phyloP scores from a whole-genome alignment of 2,888 invertebrate genomes.

The Plagodis dolabraria region DNA sequence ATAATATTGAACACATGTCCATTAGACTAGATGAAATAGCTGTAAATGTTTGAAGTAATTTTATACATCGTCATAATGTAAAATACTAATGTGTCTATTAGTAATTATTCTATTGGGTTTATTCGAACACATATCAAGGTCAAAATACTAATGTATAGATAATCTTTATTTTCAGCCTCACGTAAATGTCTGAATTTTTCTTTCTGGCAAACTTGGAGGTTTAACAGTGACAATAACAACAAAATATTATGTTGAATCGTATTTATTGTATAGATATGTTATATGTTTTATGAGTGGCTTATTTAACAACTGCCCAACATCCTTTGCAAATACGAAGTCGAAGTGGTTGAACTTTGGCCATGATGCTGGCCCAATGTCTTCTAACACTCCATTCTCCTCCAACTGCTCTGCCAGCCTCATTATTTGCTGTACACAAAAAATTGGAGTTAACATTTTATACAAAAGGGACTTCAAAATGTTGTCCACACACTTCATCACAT shows the following conservation, averaged over 20 bases:
- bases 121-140: too few species aligned
- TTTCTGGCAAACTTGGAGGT: background rate
- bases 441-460: background rate
- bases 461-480: too few species aligned
- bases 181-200: too few species aligned
- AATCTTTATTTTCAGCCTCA: background rate
- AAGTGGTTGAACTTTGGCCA: conserved; percentile 80
- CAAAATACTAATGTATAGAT: background rate
- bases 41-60: too few species aligned
- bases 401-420: conserved; percentile 61
- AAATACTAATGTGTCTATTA: too few species aligned
- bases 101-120: too few species aligned
- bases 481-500: too few species aligned
- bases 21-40: too few species aligned
- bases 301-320: conserved; percentile 66
- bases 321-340: conserved; percentile 74
- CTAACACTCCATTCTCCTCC: conserved; percentile 57
- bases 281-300: conserved; percentile 61
- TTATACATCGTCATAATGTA: too few species aligned
- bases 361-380: conserved; percentile 54
- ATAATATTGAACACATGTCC: too few species aligned
- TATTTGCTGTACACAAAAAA: conserved; percentile 62
- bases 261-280: conserved; percentile 65
- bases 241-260: conserved; percentile 43
- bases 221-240: conserved; percentile 19